A percentile compares a stretch with the other conserved stretches of the same genome.
These are phyloP conservation scores for Syngnathoides biaculeatus DNA, from an alignment of 2,113 vertebrate species.

Conservation along the genomic window DNA sequence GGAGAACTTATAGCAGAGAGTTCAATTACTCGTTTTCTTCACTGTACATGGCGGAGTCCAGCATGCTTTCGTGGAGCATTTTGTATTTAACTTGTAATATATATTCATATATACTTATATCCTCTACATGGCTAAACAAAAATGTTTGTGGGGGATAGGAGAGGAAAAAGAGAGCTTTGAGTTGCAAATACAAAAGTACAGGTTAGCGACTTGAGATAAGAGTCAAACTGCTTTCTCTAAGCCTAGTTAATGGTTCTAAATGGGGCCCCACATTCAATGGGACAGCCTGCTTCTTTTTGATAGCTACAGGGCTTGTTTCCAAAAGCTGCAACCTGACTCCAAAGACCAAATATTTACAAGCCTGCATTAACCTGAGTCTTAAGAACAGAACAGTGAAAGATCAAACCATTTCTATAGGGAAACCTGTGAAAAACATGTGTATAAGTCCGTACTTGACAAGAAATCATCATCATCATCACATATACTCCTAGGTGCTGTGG, in stretches of 20 bases:
- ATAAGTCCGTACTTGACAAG: constrained; percentile 1
- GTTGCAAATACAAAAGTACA: constrained; percentile 11
- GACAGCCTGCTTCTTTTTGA: constrained; percentile 57
- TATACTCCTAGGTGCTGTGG: background rate
- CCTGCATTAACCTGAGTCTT: constrained; percentile 45
- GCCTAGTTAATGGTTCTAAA: constrained; percentile 67
- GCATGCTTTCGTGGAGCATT: too few species aligned
- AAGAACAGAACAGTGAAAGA: constrained; percentile 53
- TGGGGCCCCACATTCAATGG: constrained; percentile 49
- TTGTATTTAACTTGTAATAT: too few species aligned
- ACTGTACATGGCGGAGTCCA: too few species aligned
- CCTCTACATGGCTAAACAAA: too few species aligned
- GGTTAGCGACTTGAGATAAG: constrained; percentile 23
- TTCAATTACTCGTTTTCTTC: too few species aligned
- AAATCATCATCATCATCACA: background rate
- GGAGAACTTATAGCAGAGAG: too few species aligned
- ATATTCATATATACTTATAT: too few species aligned
- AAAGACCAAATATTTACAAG: constrained; percentile 55
- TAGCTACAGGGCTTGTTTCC: constrained; percentile 35
- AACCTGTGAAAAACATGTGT: constrained; percentile 38
- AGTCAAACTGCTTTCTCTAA: constrained; percentile 24
- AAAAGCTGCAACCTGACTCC: constrained; percentile 59
- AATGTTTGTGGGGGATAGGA: background rate
- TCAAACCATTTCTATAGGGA: constrained; percentile 57
- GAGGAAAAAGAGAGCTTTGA: background rate